Evolutionary conservation across 2,888 invertebrate species (phyloP), one percentile per base, ranked within the genome.

Genomic region (Melanostoma scalare): DNA sequence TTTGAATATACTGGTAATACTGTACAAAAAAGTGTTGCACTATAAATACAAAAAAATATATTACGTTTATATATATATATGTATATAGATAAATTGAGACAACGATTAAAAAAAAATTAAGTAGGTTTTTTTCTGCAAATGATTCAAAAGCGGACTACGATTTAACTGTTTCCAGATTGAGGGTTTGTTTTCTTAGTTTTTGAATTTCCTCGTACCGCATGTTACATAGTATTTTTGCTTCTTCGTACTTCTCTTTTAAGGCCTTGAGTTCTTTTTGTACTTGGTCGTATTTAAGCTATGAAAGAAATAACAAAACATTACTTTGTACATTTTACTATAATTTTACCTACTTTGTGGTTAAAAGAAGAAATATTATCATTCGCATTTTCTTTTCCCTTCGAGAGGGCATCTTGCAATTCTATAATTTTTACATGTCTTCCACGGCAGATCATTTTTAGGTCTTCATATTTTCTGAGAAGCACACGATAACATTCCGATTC

Each of bases 391-490:
- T 76, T 84, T 5, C 74, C 80, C 33, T 60, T 58, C 4, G 65
- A 72, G 0, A 81, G 73, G 0, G 89, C 53, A 3, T 85, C 86
- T 55, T 90, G 87, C 10, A 90, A 55, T 0, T 88, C 85, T 48
- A 81, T 87, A 5, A 90, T 90, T 48, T 77, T 68, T 10, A 67
- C 82, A 60, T 86, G 87, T 6, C 90, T 88, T 46, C 75, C 74
- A 1, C 89, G 89, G 65, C 89, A 89, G 38, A 90, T 78, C n/a
- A 86, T 77, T 35, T 88, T 65, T 4, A 88, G 68, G 58, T 90
- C 89, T 33, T 86, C 87, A 8, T 88, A 87, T 81, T 90, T 90
- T 33, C 84, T 77, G 48, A 80, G 86, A 6, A 88, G 50, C 38
- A 88, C 88, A 1, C 82, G 85, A 1, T 89, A 42, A n/a, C 61